Evolutionary conservation across 2,113 vertebrate species (phyloP).

Genomic region (Leucopternis melanops): DNA sequence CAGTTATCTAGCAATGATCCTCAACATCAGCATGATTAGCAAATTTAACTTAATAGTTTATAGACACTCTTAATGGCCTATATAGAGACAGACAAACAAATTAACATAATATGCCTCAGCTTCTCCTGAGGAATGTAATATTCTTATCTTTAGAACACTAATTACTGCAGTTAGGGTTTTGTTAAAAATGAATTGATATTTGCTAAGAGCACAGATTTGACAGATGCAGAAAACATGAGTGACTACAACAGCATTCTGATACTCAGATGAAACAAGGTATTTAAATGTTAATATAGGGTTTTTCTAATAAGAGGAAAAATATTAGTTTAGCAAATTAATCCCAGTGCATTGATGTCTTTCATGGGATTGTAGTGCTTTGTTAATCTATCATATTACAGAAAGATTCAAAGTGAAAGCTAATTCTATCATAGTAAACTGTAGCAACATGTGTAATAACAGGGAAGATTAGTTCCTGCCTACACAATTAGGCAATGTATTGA

Average conservation of each 20-base stretch:
- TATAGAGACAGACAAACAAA: slow-evolving; percentile 13
- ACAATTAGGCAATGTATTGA: not conserved
- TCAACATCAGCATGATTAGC: too few species aligned
- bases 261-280: not conserved
- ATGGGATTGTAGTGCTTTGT: not conserved
- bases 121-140: not conserved
- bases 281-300: not conserved
- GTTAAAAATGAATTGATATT: slow-evolving; percentile 6
- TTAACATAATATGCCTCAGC: not conserved
- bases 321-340: slow-evolving; percentile 9
- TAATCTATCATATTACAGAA: not conserved
- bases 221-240: not conserved
- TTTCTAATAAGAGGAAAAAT: not conserved
- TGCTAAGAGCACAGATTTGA: not conserved
- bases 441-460: not conserved
- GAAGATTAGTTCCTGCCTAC: slow-evolving; percentile 1
- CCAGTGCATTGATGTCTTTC: not conserved
- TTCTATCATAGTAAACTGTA: not conserved
- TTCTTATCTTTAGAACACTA: slow-evolving; percentile 32
- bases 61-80: too few species aligned
- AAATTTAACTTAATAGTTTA: too few species aligned
- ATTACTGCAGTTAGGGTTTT: slow-evolving; percentile 30
- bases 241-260: not conserved
- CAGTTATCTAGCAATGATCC: too few species aligned
- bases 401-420: not conserved